Evolutionary conservation across 2,797 vertebrate species (phyloP), one percentile per base, ranked within the genome.

Genomic region (Xiphophorus birchmanni): DNA sequence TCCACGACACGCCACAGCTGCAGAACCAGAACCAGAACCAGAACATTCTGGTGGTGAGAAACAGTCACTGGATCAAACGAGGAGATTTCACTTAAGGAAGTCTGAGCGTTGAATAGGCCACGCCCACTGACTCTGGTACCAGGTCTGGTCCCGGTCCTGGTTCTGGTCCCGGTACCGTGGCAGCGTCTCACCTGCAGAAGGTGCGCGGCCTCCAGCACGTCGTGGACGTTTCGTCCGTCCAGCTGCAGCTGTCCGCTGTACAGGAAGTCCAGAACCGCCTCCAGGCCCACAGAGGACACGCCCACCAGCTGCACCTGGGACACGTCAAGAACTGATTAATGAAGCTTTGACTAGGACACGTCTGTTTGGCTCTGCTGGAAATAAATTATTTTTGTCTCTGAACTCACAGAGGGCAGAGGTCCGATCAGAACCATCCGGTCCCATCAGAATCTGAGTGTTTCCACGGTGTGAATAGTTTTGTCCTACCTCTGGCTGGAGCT

Each of bases 1-100:
- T 99, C 98, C 4, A 99, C 98, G 76, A 90, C 97, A 10, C 94
- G 96, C 97, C 97, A 97, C 88, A 98, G 96, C 96, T 99, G 96
- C 81, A 96, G 91, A 77, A 97, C 92, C 47, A 47, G 44, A 0
- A 0, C 37, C 48, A 50, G 44, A 0, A 0, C 37, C 48, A 52
- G 18, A 52, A 52, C 29, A n/a, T 0, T 67, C 29, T 32, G 35
- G 21, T 29, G 23, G 11, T 81, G 40, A 72, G 54, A 52, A 52
- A 6, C 50, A 52, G 15, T 18, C 18, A 1, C 45, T 45, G 18
- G 48, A 52, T 52, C 48, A 50, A 50, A 21, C 48, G 0, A 50
- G 48, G 26, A 58, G 10, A 58, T 58, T 56, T 56, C 23, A 56
- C 54, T 56, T 4, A 56, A 23, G 9, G 2, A 54, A 26, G 52